Percentiles rank a stretch among this genome's conserved stretches.
phyloP scores from a whole-genome alignment of 2,888 invertebrate species.

The Drosophila austrosaltans region DNA sequence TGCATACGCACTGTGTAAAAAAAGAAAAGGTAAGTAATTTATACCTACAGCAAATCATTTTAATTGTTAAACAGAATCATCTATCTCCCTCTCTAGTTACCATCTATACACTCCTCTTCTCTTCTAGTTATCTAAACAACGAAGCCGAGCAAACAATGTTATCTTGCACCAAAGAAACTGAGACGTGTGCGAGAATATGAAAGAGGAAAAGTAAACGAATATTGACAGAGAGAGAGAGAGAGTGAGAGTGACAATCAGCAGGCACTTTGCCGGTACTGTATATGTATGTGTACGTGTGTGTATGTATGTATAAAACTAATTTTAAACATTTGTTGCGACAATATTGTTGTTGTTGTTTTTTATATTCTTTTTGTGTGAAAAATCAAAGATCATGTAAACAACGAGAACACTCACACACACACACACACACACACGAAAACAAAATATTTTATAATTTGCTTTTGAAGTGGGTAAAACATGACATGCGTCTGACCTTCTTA shows the following conservation, averaged over 20 bases:
- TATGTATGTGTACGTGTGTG: conserved; percentile 5
- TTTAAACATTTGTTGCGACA: conserved; percentile 40
- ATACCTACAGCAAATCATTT: not conserved
- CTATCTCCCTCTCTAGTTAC: conserved; percentile 9
- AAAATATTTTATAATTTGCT: conserved; percentile 4
- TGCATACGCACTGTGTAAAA: conserved; percentile 2
- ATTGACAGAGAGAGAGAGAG: not conserved
- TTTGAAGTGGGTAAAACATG: conserved; percentile 10
- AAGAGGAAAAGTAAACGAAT: conserved; percentile 5
- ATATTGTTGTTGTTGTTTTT: conserved; percentile 24
- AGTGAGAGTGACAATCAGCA: conserved; percentile 16
- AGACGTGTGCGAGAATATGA: not conserved
- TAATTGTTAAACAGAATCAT: conserved; percentile 5
- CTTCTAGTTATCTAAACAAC: conserved; percentile 47
- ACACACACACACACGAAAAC: not conserved
- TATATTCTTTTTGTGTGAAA: conserved; percentile 34
- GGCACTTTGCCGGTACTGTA: conserved; percentile 29
- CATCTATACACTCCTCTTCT: conserved; percentile 5
- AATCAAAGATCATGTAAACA: conserved; percentile 70
- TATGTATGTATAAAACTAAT: conserved; percentile 44
- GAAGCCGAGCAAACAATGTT: conserved; percentile 59
- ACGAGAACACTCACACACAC: conserved; percentile 20
- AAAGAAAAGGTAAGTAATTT: not conserved
- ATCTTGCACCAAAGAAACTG: conserved; percentile 37
- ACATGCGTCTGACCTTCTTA: conserved; percentile 54